These are phyloP conservation scores for Ursus arctos DNA, from an alignment of 2,113 vertebrate genomes.

Conservation along the genomic window DNA sequence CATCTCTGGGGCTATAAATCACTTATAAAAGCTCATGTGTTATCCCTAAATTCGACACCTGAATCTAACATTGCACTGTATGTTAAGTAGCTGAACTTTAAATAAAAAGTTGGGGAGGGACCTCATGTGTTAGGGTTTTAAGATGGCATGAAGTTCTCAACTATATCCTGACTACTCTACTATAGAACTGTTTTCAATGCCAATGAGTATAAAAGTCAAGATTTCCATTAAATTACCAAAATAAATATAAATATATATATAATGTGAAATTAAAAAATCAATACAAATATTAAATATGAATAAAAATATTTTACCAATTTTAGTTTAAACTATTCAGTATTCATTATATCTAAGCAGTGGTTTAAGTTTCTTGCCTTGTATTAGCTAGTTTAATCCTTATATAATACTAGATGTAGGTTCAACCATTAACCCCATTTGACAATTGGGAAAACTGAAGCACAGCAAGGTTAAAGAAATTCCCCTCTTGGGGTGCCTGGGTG, in stretches of 20 bases:
- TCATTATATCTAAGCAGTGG: not conserved
- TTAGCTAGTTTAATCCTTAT: slow-evolving; percentile 11
- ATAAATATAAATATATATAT: not conserved
- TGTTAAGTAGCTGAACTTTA: not conserved
- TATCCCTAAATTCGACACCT: not conserved
- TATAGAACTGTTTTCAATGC: not conserved
- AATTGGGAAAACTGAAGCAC: not conserved
- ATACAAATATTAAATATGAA: not conserved
- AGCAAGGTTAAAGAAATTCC: not conserved
- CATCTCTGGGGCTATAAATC: not conserved
- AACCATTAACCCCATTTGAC: not conserved
- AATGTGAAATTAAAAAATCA: too few species aligned
- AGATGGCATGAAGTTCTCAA: not conserved
- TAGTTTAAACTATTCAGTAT: not conserved
- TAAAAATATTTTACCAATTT: not conserved
- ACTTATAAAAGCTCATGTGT: not conserved
- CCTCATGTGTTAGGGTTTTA: not conserved
- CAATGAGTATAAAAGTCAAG: not conserved
- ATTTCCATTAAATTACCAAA: not conserved
- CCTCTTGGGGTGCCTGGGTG: not conserved
- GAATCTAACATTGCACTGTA: not conserved
- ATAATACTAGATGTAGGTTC: not conserved
- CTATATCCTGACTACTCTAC: not conserved
- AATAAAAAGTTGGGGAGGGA: not conserved
- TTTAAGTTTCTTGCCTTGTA: not conserved